Evolutionary conservation across 2,888 invertebrate genomes (phyloP), one percentile per base, ranked within the genome.

Genomic region (Scaptodrosophila latifasciaeformis): DNA sequence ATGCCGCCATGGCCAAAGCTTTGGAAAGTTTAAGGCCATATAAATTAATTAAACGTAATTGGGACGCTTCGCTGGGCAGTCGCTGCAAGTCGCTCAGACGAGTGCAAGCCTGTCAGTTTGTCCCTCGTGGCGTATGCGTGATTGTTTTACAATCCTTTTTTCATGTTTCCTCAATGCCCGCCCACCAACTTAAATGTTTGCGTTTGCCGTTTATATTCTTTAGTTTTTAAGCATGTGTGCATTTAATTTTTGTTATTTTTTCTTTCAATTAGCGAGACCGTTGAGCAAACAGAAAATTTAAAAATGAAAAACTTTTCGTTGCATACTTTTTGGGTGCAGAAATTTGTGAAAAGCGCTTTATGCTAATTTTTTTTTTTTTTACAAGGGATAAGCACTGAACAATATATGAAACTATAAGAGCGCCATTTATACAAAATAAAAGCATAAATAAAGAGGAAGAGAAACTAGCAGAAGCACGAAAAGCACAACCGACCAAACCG

Each of bases 41-140:
- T 54, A 71, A 75, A 68, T 70, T 75, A 78, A 78, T 75, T 70
- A 70, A 75, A 63, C 54, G 75, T 62, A 67, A 75, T 78, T 70
- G 63, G 49, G 63, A 59, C 59, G 59, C 63, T 59, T 60, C 59
- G 40, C 19, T 21, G 40, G 40, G 40, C 40, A 21, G 19, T 19
- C 13, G 71, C 68, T 70, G n/a, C 63, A 60, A 54, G 59, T 7
- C 24, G 24, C 24, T 5, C 7, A 7, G 24, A 24, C 24, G 24
- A 24, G 24, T 3, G 24, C n/a, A 24, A 7, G 7, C 24, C 24
- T 7, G 24, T 24, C 24, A 24, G 13, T 7, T 57, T 54, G 45
- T 30, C 44, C 40, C 77, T 62, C 58, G 61, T 59, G 65, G 59
- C 62, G 55, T 59, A 63, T 75, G 48, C 62, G 59, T 65, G 48